Base-by-base conservation (phyloP, 2,797 vertebrate genomes). In the Furcifer pardalis region DNA sequence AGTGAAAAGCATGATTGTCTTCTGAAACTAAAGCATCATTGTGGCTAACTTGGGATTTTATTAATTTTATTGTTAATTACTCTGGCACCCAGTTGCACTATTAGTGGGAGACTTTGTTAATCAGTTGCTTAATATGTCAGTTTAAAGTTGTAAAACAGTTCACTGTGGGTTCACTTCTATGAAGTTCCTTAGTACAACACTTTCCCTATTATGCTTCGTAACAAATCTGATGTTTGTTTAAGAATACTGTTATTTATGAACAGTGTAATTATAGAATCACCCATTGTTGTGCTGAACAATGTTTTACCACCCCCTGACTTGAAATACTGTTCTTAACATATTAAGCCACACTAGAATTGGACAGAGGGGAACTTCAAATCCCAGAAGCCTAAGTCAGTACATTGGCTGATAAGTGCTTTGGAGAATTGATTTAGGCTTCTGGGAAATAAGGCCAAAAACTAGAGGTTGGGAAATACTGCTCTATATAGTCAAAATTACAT, bases 1-100 rank as follows among this genome's bases (percentile, higher is more conserved):
- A 92, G 86, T 90, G 74, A 91, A 92, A 92, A 81, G 93, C 5
- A 77, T 84, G 21, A 85, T 82, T 86, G 60, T 49, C 88, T 86
- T 93, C 82, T 91, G 83, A 87, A 89, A 90, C 73, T 87, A 32
- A 76, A 52, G 1, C 52, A 52, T 83, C 60, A 66, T 69, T 85
- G 21, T 89, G 84, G n/a, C 21, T 68, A 89, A 75, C 85, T 90
- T 81, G 79, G 60, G 77, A 89, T 90, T 92, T 90, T 69, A 78
- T 85, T 80, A 65, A 73, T 75, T 0, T 0, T 84, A 90, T 69
- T 56, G 13, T 49, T 6, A 2, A 0, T 88, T 32, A 35, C 82
- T 84, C 37, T 23, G 66, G 21, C 68, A 81, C 30, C 75, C 42
- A 60, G n/a, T 6, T 56, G 52, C 21, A 5, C 52, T 56, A 75